Percentiles rank a stretch among this genome's conserved stretches.
These are phyloP conservation scores for Netelia fuscicornis DNA, from an alignment of 2,888 invertebrate species.

Conservation along the genomic window DNA sequence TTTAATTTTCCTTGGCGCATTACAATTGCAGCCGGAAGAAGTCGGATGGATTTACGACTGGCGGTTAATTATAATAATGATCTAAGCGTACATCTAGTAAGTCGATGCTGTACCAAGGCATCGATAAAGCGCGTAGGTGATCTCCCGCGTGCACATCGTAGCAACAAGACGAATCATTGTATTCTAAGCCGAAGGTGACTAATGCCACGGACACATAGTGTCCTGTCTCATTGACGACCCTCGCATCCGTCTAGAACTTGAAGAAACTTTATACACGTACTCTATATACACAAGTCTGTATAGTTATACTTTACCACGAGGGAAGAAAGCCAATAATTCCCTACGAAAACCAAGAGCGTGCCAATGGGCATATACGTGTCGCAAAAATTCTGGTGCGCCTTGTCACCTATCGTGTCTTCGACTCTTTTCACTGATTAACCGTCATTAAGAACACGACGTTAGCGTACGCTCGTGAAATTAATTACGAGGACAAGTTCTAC, in stretches of 20 bases:
- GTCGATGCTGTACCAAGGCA: constrained; percentile 22
- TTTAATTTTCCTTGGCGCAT: constrained; percentile 12
- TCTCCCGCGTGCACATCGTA: constrained; percentile 26
- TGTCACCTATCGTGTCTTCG: constrained; percentile 27
- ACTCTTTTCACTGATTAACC: constrained; percentile 36
- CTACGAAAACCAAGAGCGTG: constrained; percentile 41
- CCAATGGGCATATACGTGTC: constrained; percentile 54
- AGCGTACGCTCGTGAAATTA: constrained; percentile 60
- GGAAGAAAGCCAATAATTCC: constrained; percentile 46
- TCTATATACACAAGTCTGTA: not conserved
- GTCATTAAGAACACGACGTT: constrained; percentile 56
- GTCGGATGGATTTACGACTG: constrained; percentile 24
- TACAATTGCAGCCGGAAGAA: constrained; percentile 12
- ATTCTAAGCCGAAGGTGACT: constrained; percentile 62
- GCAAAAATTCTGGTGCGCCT: constrained; percentile 30
- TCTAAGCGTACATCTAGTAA: constrained; percentile 41
- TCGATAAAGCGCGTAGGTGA: constrained; percentile 45
- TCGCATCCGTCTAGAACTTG: constrained; percentile 23
- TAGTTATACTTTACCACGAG: constrained; percentile 4
- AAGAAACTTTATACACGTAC: constrained; percentile 28
- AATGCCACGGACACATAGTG: constrained; percentile 42
- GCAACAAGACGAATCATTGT: constrained; percentile 54
- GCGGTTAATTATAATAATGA: constrained; percentile 56
- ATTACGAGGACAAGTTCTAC: constrained; percentile 61
- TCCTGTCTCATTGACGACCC: constrained; percentile 51